Percentiles rank a stretch among this genome's conserved stretches.
Conservation (phyloP, 2,113 vertebrate species). For the Sylvilagus bachmani region DNA sequence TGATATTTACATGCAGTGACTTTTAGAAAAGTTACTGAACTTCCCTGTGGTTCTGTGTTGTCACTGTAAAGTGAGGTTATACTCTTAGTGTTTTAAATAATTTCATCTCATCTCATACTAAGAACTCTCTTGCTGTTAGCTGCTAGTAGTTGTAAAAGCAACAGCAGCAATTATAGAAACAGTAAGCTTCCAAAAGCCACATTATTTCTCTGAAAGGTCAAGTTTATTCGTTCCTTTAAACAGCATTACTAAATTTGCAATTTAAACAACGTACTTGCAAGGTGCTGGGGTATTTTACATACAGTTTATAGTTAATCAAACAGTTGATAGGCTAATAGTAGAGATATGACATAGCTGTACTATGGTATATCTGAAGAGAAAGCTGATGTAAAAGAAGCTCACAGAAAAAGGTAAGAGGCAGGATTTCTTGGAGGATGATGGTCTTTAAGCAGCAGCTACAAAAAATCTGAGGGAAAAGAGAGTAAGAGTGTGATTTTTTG, state of each 20-base stretch:
- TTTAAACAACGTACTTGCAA: not conserved
- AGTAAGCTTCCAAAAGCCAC: not conserved
- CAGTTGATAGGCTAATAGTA: not conserved
- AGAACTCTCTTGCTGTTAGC: not conserved
- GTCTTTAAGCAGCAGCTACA: not conserved
- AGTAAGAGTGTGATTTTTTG: not conserved
- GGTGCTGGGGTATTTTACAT: not conserved
- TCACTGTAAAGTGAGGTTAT: conserved; percentile 8
- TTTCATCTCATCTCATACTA: not conserved
- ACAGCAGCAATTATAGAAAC: not conserved
- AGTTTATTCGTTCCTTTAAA: conserved; percentile 1
- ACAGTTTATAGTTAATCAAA: not conserved
- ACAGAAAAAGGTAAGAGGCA: not conserved
- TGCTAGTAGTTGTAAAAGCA: not conserved
- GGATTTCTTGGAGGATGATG: not conserved
- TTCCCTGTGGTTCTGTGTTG: conserved; percentile 19
- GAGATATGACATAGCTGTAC: not conserved
- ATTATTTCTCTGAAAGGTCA: conserved; percentile 10
- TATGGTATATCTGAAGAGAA: not conserved
- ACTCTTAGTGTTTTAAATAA: not conserved
- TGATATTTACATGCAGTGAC: not conserved
- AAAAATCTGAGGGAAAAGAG: not conserved
- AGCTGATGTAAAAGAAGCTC: not conserved
- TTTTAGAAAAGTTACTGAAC: conserved; percentile 7
- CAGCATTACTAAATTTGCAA: not conserved